A percentile compares a stretch with the other conserved stretches of the same genome.
phyloP scores from a whole-genome alignment of 2,797 vertebrate genomes.

The Bovichtus variegatus region DNA sequence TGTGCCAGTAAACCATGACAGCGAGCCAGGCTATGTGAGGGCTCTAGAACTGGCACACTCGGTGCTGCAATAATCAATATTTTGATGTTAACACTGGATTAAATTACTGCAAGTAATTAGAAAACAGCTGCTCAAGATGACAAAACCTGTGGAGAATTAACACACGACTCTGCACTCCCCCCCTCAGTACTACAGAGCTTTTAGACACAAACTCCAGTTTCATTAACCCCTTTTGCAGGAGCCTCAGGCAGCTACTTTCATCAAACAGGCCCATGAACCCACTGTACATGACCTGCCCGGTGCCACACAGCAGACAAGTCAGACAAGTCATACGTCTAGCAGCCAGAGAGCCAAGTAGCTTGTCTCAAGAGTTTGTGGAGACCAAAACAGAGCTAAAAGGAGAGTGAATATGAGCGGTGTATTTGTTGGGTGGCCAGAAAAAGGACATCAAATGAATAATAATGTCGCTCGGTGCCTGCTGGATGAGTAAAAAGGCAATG shows the following conservation, averaged over 20 bases:
- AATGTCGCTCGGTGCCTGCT: neutral
- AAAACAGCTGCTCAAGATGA: slow-evolving; percentile 33
- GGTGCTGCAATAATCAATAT: slow-evolving; percentile 52
- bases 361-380: neutral
- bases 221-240: neutral
- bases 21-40: slow-evolving; percentile 46
- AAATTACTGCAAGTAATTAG: slow-evolving; percentile 19
- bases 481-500: neutral
- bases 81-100: slow-evolving; percentile 47
- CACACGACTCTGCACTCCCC: neutral
- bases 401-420: neutral
- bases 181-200: neutral
- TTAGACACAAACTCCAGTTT: neutral
- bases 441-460: neutral
- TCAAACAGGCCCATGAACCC: neutral
- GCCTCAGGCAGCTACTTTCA: slow-evolving; percentile 1
- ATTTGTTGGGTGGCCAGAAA: neutral
- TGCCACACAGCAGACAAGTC: neutral
- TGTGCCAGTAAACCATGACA: slow-evolving; percentile 43
- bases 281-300: neutral
- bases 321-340: neutral
- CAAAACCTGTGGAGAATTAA: neutral
- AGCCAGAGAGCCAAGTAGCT: neutral
- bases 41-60: slow-evolving; percentile 20
- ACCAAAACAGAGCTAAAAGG: slow-evolving; percentile 1